phyloP scores from a whole-genome alignment of 1,140 invertebrate genomes.

The Calosoma granatense region DNA sequence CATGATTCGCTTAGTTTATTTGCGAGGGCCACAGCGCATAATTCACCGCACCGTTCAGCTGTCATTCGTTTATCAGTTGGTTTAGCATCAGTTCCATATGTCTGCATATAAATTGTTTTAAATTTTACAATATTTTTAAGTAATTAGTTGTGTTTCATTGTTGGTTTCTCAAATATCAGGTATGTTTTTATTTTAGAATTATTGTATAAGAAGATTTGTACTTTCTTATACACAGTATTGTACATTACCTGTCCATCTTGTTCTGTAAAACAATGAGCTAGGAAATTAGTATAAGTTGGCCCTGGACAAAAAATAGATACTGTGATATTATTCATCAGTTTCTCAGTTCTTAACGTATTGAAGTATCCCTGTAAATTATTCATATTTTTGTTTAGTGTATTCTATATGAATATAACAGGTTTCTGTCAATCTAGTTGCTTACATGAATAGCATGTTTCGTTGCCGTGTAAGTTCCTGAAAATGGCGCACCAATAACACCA shows the following conservation, averaged over 20 bases:
- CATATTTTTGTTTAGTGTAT: constrained; percentile 1
- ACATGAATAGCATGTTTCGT: constrained; percentile 77
- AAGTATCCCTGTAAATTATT: constrained; percentile 59
- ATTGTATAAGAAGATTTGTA: too few relatives aligned
- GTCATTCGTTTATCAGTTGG: constrained; percentile 51
- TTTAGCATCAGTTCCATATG: constrained; percentile 42
- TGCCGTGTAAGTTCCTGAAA: constrained; percentile 66
- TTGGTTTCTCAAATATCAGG: neutral
- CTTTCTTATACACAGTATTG: too few relatives aligned
- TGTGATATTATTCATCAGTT: constrained; percentile 44
- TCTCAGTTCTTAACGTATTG: constrained; percentile 51
- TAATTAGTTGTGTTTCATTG: too few relatives aligned
- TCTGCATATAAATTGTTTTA: constrained; percentile 41
- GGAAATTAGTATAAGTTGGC: constrained; percentile 60
- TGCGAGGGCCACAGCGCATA: constrained; percentile 63
- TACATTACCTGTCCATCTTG: constrained; percentile 47
- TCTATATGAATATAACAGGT: neutral
- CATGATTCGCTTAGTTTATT: constrained; percentile 68
- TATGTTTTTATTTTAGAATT: too few relatives aligned
- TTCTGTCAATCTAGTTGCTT: constrained; percentile 18
- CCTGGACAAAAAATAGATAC: constrained; percentile 70
- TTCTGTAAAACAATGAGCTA: constrained; percentile 60
- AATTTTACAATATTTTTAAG: constrained; percentile 13
- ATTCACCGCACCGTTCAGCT: constrained; percentile 57
- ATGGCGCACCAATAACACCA: constrained; percentile 57